phyloP scores from a whole-genome alignment of 2,888 invertebrate genomes.

The Magallana nippona region DNA sequence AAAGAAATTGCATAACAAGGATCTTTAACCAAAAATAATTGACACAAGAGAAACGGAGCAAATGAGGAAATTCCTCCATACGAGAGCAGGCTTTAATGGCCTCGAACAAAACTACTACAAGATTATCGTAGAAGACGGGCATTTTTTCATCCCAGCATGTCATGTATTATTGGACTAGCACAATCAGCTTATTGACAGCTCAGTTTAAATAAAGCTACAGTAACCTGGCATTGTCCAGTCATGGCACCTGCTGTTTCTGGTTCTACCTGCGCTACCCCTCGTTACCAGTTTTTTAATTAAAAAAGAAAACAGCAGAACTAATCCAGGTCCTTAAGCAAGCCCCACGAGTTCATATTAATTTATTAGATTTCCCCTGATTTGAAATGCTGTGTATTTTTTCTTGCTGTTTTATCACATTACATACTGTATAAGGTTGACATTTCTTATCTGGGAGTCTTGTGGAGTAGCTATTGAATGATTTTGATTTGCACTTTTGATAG shows the following conservation, averaged over 20 bases:
- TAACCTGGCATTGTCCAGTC: slow-evolving; percentile 1
- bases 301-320: slow-evolving; percentile 10
- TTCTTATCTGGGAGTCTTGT: slow-evolving; percentile 21
- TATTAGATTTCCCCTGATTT: slow-evolving; percentile 28
- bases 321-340: slow-evolving; percentile 26
- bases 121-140: not conserved
- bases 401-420: slow-evolving; percentile 24
- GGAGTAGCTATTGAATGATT: slow-evolving; percentile 29
- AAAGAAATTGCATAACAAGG: too few relatives aligned
- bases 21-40: too few relatives aligned
- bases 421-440: slow-evolving; percentile 13
- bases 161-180: slow-evolving; percentile 2
- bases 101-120: not conserved
- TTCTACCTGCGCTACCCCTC: slow-evolving; percentile 12
- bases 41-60: too few relatives aligned
- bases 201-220: not conserved
- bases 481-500: slow-evolving; percentile 23
- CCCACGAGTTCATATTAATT: slow-evolving; percentile 17
- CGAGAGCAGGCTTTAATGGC: not conserved
- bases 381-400: slow-evolving; percentile 1
- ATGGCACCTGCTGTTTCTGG: not conserved
- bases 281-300: slow-evolving; percentile 25
- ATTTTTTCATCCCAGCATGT: slow-evolving; percentile 11
- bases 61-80: not conserved
- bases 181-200: slow-evolving; percentile 31